A percentile compares a stretch with the other conserved stretches of the same genome.
Evolutionary conservation across 1,140 invertebrate species (phyloP).

Genomic region (Wasmannia auropunctata): DNA sequence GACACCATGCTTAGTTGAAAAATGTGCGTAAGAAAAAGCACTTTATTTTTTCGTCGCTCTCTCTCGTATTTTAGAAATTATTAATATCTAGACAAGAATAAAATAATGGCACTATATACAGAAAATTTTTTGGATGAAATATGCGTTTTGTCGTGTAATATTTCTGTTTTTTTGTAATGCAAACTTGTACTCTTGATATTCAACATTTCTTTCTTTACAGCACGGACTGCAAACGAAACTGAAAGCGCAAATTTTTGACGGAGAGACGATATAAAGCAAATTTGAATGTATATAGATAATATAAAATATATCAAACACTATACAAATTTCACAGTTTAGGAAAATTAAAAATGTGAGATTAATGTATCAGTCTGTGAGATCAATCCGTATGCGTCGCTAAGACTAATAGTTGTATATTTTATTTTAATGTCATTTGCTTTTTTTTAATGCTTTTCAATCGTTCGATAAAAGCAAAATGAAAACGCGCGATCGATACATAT

Average conservation of each 20-base stretch:
- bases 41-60: background rate
- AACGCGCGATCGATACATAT: slow-evolving; percentile 60
- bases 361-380: slow-evolving; percentile 54
- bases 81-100: slow-evolving; percentile 4
- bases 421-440: slow-evolving; percentile 52
- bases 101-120: slow-evolving; percentile 16
- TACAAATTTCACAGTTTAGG: slow-evolving; percentile 66
- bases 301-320: slow-evolving; percentile 63
- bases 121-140: background rate
- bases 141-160: background rate
- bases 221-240: background rate
- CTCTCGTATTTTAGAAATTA: background rate
- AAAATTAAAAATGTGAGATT: slow-evolving; percentile 64
- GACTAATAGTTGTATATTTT: slow-evolving; percentile 60
- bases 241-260: background rate
- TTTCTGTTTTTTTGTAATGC: background rate
- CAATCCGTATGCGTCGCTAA: slow-evolving; percentile 39
- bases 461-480: slow-evolving; percentile 70
- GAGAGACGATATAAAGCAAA: slow-evolving; percentile 22
- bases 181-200: slow-evolving; percentile 11
- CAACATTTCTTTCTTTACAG: background rate
- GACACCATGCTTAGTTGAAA: background rate
- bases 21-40: slow-evolving; percentile 8
- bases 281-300: slow-evolving; percentile 54
- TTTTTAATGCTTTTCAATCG: slow-evolving; percentile 68